A percentile compares a stretch with the other conserved stretches of the same genome.
Conservation (phyloP, 2,888 invertebrate genomes). For the Drosophila paranaensis region DNA sequence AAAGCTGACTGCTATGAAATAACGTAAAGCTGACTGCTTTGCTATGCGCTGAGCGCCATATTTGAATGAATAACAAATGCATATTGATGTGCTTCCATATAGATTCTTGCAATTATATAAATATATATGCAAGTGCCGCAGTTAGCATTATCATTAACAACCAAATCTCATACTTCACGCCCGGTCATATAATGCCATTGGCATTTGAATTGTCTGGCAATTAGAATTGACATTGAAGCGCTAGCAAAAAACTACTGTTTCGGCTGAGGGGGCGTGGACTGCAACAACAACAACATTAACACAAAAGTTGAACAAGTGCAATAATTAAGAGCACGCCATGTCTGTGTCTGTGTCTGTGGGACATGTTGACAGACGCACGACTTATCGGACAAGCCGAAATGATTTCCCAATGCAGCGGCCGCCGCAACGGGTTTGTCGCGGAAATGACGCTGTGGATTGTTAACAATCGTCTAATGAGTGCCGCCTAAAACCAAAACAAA, state of each 20-base stretch:
- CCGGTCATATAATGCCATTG: slow-evolving; percentile 16
- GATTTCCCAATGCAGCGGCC: slow-evolving; percentile 37
- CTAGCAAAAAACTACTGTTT: slow-evolving; percentile 34
- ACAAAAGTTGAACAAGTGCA: slow-evolving; percentile 14
- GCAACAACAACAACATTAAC: slow-evolving; percentile 17
- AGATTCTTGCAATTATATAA: not conserved
- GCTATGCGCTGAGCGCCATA: not conserved
- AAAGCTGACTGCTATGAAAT: slow-evolving; percentile 29
- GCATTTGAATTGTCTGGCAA: slow-evolving; percentile 41
- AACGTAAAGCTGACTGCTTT: slow-evolving; percentile 14
- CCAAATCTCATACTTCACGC: slow-evolving; percentile 1
- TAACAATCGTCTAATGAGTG: slow-evolving; percentile 45
- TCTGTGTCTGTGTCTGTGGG: slow-evolving; percentile 12
- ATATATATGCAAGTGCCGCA: not conserved
- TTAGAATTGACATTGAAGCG: slow-evolving; percentile 49
- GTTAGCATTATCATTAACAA: slow-evolving; percentile 14
- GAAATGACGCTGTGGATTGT: slow-evolving; percentile 58
- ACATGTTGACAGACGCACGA: slow-evolving; percentile 15
- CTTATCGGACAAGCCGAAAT: slow-evolving; percentile 34
- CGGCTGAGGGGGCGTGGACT: slow-evolving; percentile 38
- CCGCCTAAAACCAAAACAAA: slow-evolving; percentile 24
- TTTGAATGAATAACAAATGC: not conserved
- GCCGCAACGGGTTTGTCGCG: slow-evolving; percentile 58
- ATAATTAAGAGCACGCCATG: slow-evolving; percentile 61
- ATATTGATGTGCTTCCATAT: not conserved